Base-by-base conservation (phyloP, 2,113 vertebrate genomes). In the Mandrillus leucophaeus region DNA sequence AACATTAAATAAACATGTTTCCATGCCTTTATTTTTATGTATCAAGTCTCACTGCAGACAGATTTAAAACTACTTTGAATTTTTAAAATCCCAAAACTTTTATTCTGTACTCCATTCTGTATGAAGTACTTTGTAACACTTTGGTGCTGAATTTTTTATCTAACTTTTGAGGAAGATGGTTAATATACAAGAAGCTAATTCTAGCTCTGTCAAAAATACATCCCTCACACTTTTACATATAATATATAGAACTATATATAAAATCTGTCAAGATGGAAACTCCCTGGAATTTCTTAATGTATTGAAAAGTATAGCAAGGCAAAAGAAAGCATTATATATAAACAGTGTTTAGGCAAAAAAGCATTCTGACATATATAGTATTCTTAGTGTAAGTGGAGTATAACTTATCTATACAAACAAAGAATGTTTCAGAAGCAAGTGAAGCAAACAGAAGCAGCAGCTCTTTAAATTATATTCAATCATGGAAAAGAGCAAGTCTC, bases 401-500 rank as follows among this genome's bases (percentile, higher is more conserved):
- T 20, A 97, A 50, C 14, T 82, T 90, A 82, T 75, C 80, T 91
- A 95, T 48, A 92, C 79, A 97, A 96, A 98, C 48, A 92, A 52
- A 89, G 66, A 87, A 81, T 38, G 25, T 38, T 97, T 97, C 50
- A 96, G 93, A 95, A 96, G 93, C 89, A 93, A 8, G 27, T 95
- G 68, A 86, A 91, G 82, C 64, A 91, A 93, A n/a, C 45, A 27
- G 70, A 88, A 97, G 86, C 32, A 91, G 7, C 8, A 38, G 14
- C 87, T 90, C 22, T 43, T 95, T 48, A 68, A 57, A 45, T 98
- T 98, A 99, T 68, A 99, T 98, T 98, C 99, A 99, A 98, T 99
- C 99, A 98, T 99, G 97, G 35, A 99, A 99, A 96, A 98, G 99
- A 97, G 99, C 99, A 89, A 99, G 98, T 94, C 99, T 99, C 98